Evolutionary conservation across 2,888 invertebrate genomes (phyloP), one percentile per base, ranked within the genome.

Genomic region (Rotaria sp.): DNA sequence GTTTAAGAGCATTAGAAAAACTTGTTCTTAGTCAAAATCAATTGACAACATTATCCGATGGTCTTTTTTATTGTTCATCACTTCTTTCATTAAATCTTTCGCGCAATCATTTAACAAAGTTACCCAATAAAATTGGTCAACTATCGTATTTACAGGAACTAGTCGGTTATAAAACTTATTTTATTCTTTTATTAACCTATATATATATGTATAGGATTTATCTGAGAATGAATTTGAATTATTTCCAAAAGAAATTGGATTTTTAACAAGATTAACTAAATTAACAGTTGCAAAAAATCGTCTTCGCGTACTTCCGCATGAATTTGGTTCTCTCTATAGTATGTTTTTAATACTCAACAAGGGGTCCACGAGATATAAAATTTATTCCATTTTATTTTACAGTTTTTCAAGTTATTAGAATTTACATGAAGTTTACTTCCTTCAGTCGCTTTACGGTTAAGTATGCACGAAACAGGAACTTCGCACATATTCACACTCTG

Each of bases 171-270:
- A 11, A 45, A 80, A 26, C 4, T 2, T 45, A 1, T 35, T 67
- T 13, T 35, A 5, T 35, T 35, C 35, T 35, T 35, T 30, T 35
- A 3, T 75, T 26, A 21, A 3, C 3, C 45, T 75, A 4, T 8
- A 13, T 11, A 80, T 80, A 15, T 80, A 0, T 45, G 0, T 45
- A 26, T 15, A 80, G 80, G 80, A 80, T 80, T 80, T 80, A 80
- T 80, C 80, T 11, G 45, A 80, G 11, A 80, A 80, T 80, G 80
- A 80, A 26, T 80, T 80, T 45, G 80, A 80, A 80, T 13, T 45
- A 41, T 80, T 80, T 80, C 80, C 80, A 26, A 80, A 80, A 45
- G 45, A 80, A 80, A 41, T 80, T 80, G 80, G 80, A n/a, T 80
- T 45, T 45, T 45, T 80, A 45, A 80, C 80, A n/a, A 80, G n/a